Conservation (phyloP, 1,140 invertebrate species). For the Luehdorfia chinensis region DNA sequence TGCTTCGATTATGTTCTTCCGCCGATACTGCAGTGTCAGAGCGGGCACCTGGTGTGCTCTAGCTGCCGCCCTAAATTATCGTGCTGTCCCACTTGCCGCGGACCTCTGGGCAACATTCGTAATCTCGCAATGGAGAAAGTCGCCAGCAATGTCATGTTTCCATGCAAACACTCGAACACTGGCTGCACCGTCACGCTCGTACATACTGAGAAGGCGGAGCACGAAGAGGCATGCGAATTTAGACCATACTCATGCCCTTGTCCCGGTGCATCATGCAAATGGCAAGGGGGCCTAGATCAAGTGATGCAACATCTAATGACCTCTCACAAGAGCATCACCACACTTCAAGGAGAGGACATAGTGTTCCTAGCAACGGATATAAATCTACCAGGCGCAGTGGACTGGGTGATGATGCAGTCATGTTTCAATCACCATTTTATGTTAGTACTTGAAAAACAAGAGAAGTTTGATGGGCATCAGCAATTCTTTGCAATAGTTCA, state of each 20-base stretch:
- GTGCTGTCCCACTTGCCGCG: conserved; percentile 98
- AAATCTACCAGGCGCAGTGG: conserved; percentile 98
- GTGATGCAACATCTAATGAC: conserved; percentile 98
- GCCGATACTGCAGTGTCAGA: conserved; percentile 94
- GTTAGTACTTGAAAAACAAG: conserved; percentile 99
- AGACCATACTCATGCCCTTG: conserved; percentile 98
- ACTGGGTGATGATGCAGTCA: conserved; percentile 99
- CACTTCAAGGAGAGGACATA: conserved; percentile 98
- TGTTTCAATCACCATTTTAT: conserved; percentile 99
- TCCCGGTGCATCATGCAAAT: conserved; percentile 98
- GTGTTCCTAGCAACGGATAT: conserved; percentile 99
- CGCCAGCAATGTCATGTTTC: conserved; percentile 98
- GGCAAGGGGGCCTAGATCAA: conserved; percentile 97
- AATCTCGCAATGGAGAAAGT: conserved; percentile 99
- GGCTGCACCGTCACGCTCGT: conserved; percentile 96
- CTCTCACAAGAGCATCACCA: conserved; percentile 99
- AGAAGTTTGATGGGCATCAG: conserved; percentile 97
- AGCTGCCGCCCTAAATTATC: conserved; percentile 97
- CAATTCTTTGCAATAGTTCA: conserved; percentile 99
- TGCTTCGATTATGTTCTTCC: conserved; percentile 99
- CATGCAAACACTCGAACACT: conserved; percentile 98
- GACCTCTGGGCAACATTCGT: conserved; percentile 96
- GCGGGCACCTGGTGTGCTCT: conserved; percentile 93
- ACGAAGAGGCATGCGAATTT: conserved; percentile 99
- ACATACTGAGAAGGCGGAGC: conserved; percentile 97